Percentiles rank a stretch among this genome's conserved stretches.
These are phyloP conservation scores for Drosophila paracracens DNA, from an alignment of 2,888 invertebrate species.

Conservation along the genomic window DNA sequence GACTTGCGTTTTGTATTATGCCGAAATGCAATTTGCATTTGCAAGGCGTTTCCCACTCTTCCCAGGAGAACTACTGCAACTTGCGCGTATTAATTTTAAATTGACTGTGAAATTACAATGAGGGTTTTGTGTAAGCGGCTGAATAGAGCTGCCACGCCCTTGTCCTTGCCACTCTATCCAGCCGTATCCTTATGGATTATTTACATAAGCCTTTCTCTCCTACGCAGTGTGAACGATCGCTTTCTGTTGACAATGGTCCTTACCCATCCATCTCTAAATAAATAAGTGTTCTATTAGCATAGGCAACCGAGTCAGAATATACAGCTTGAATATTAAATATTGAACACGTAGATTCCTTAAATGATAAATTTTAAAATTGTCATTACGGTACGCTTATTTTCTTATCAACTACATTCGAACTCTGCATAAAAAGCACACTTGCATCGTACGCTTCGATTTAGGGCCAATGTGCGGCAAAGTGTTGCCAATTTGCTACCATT, in stretches of 20 bases:
- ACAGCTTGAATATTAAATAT: too few relatives aligned
- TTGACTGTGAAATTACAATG: slow-evolving; percentile 79
- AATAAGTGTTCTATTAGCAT: background rate
- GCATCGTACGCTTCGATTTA: slow-evolving; percentile 1
- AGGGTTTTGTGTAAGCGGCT: slow-evolving; percentile 42
- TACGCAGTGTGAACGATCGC: background rate
- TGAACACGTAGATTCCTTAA: slow-evolving; percentile 1
- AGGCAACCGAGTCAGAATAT: background rate
- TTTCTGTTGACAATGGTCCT: background rate
- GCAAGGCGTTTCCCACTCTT: slow-evolving; percentile 54
- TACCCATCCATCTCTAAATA: slow-evolving; percentile 10
- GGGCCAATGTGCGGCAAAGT: slow-evolving; percentile 39
- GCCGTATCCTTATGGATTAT: slow-evolving; percentile 5
- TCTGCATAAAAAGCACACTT: background rate
- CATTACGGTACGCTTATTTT: background rate
- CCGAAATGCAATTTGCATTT: slow-evolving; percentile 81
- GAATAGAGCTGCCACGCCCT: slow-evolving; percentile 1
- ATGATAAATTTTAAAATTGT: slow-evolving; percentile 19
- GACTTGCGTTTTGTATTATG: slow-evolving; percentile 73
- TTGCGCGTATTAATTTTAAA: slow-evolving; percentile 78
- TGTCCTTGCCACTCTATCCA: background rate
- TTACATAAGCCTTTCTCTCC: slow-evolving; percentile 5
- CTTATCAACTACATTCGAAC: slow-evolving; percentile 9
- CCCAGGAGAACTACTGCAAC: slow-evolving; percentile 42
- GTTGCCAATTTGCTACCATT: slow-evolving; percentile 28